Evolutionary conservation across 1,140 invertebrate species (phyloP), one percentile per base, ranked within the genome.

Genomic region (Bombus sibiricus): DNA sequence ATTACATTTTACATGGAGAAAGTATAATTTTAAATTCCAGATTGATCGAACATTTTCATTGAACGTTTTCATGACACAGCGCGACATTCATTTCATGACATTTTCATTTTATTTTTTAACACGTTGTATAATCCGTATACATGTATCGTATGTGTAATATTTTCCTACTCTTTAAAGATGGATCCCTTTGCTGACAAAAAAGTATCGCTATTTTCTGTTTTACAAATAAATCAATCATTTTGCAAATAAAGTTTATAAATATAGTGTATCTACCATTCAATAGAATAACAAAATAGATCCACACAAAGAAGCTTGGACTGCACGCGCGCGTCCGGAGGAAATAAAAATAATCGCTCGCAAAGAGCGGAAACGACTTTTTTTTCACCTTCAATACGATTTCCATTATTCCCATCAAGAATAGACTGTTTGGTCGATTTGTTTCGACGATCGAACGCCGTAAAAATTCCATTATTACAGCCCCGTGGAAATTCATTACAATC

Each of bases 381-480:
- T 43, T 8, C 39, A 41, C 69, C 39, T 9, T 72, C 39, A 13
- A n/a, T 39, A 28, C 69, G 69, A 72, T 72, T 72, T 72, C 69
- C 69, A 41, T 72, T 72, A 72, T 72, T 41, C 69, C 39, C 69
- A 41, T 72, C 69, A 72, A 28, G 37, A 41, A 13, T 41, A 72
- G 37, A 41, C 28, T 41, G 28, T 72, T 72, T 41, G 39, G 39
- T 41, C 69, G 37, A 72, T 41, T 72, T 72, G 69, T 72, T 72
- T 72, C 69, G 39, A 72, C 69, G 69, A 72, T 72, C 69, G 71
- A 73, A 73, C 71, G 3, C 43, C 71, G n/a, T 73, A 73, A 73
- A 73, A 73, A 73, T 73, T 43, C 71, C 71, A 73, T 73, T 73
- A 73, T 73, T 43, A 72, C 69, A 72, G 10, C n/a, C 41, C 71